phyloP scores from a whole-genome alignment of 2,797 vertebrate species.

The Phataginus tetradactyla region DNA sequence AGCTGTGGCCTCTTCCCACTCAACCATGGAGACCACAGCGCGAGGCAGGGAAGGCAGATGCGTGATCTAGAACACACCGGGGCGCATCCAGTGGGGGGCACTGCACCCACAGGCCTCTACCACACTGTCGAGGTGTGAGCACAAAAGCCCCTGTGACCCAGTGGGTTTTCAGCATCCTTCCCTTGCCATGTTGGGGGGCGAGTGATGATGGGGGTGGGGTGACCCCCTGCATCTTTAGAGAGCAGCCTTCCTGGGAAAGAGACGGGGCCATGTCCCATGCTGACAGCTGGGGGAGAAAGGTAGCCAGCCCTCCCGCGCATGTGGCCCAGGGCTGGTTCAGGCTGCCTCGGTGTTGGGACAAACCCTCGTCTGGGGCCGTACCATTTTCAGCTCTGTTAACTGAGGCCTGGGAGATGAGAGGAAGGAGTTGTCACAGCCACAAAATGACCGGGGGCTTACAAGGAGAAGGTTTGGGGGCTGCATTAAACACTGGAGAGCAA shows the following conservation, averaged over 20 bases:
- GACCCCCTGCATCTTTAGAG: background rate
- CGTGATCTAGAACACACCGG: fast-evolving
- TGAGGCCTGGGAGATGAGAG: background rate
- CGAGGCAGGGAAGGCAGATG: background rate
- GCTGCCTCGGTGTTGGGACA: background rate
- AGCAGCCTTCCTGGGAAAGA: background rate
- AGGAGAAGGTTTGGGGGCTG: background rate
- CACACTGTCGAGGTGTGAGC: fast-evolving
- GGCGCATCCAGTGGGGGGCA: fast-evolving
- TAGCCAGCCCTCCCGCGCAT: fast-evolving
- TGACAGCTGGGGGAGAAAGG: background rate
- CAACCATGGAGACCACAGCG: fast-evolving
- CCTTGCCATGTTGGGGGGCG: background rate
- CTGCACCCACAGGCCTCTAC: fast-evolving
- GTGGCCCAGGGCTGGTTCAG: background rate
- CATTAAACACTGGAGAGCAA: background rate
- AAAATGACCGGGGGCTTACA: background rate
- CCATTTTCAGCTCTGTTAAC: background rate
- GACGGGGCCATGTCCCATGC: fast-evolving
- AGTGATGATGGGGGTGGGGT: background rate
- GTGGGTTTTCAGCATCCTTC: background rate
- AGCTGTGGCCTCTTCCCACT: background rate
- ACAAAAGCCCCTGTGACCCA: background rate
- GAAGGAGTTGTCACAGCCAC: background rate
- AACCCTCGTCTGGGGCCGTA: background rate